Percentiles rank a stretch among this genome's conserved stretches.
These are phyloP conservation scores for Spilosoma lubricipeda DNA, from an alignment of 2,888 invertebrate genomes.

Conservation along the genomic window DNA sequence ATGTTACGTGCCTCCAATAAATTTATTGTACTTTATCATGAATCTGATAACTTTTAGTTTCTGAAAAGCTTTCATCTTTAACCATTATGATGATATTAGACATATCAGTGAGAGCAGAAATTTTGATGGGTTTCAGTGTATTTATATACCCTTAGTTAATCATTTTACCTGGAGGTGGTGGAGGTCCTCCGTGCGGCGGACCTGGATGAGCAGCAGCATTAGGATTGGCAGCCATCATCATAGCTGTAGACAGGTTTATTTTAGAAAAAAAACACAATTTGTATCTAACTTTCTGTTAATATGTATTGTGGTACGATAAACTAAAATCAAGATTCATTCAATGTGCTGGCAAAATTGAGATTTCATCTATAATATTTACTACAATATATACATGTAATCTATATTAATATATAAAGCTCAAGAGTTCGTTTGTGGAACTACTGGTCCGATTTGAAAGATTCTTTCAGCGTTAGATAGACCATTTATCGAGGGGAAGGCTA, in stretches of 20 bases:
- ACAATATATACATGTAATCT: no score
- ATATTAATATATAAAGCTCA: no score
- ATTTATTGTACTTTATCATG: background rate
- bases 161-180: constrained; percentile 67
- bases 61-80: background rate
- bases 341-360: background rate
- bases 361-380: background rate
- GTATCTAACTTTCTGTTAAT: background rate
- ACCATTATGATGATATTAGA: background rate
- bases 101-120: background rate
- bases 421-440: no score
- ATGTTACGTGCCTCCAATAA: no score
- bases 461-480: no score
- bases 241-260: constrained; percentile 58
- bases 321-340: no score
- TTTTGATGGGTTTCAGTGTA: background rate
- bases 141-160: background rate
- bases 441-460: no score
- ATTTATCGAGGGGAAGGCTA: no score
- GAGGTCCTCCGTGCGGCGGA: constrained; percentile 66
- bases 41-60: background rate
- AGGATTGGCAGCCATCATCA: constrained; percentile 79
- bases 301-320: no score
- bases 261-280: no score
- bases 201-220: constrained; percentile 65